Evolutionary conservation across 2,888 invertebrate genomes (phyloP).

Genomic region (Phengaris alcon): DNA sequence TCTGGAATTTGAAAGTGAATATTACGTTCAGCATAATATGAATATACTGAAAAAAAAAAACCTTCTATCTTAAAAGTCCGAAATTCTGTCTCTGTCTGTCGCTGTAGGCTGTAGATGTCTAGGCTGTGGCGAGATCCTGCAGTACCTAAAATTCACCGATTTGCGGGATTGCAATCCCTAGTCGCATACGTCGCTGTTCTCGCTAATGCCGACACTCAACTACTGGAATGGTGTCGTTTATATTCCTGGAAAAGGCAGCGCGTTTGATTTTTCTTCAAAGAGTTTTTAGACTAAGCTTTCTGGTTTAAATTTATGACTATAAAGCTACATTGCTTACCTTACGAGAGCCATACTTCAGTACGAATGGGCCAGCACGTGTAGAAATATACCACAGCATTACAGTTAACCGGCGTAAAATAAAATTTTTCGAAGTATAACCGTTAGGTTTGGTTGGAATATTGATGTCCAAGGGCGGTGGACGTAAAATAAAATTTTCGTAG

Average conservation of each 20-base stretch:
- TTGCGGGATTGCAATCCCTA: not conserved
- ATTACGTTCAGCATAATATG: too few relatives aligned
- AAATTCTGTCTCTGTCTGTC: too few relatives aligned
- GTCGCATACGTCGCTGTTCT: not conserved
- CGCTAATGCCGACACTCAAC: slow-evolving; percentile 21
- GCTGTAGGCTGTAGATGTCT: too few relatives aligned
- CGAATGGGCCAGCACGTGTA: too few relatives aligned
- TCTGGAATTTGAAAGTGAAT: too few relatives aligned
- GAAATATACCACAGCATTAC: too few relatives aligned
- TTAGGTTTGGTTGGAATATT: too few relatives aligned
- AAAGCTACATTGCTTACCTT: slow-evolving; percentile 31
- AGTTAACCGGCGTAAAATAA: slow-evolving; percentile 37
- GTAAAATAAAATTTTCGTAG: slow-evolving; percentile 32
- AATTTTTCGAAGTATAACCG: too few relatives aligned
- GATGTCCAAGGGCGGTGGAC: not conserved
- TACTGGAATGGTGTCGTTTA: slow-evolving; percentile 15
- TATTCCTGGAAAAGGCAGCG: slow-evolving; percentile 5
- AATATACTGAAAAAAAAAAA: too few relatives aligned
- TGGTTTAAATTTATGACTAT: slow-evolving; percentile 1
- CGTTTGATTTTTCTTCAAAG: slow-evolving; percentile 15
- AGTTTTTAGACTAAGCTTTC: slow-evolving; percentile 9
- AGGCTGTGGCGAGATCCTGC: too few relatives aligned
- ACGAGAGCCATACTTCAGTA: not conserved
- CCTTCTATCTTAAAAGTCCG: too few relatives aligned
- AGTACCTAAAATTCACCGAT: not conserved